Conservation (phyloP, 1,140 invertebrate species). For the Drosophila obscura region DNA sequence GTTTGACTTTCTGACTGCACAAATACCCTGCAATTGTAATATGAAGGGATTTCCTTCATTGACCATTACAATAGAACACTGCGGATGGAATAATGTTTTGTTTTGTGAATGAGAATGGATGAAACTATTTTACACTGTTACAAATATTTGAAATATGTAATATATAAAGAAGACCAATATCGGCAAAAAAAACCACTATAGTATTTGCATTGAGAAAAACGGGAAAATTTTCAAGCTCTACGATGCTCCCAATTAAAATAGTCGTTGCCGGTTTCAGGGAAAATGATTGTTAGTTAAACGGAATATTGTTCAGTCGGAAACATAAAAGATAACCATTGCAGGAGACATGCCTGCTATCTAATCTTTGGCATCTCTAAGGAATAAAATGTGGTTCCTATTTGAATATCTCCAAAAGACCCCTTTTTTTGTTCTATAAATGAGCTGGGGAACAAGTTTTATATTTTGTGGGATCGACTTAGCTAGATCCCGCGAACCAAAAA, state of each 20-base stretch:
- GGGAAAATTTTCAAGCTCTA: too few relatives aligned
- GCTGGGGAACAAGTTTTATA: constrained; percentile 40
- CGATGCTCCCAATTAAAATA: too few relatives aligned
- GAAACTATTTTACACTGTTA: too few relatives aligned
- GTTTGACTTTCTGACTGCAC: constrained; percentile 26
- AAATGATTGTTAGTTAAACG: too few relatives aligned
- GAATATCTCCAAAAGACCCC: constrained; percentile 13
- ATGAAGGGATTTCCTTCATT: neutral
- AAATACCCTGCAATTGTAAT: constrained; percentile 14
- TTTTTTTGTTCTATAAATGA: constrained; percentile 13
- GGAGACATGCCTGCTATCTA: too few relatives aligned
- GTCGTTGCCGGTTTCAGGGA: too few relatives aligned
- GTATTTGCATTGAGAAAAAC: too few relatives aligned
- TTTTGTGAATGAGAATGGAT: constrained; percentile 5
- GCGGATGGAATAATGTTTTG: neutral
- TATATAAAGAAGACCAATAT: too few relatives aligned
- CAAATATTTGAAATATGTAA: too few relatives aligned
- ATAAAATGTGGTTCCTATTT: constrained; percentile 11
- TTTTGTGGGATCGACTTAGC: constrained; percentile 3
- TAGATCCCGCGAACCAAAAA: constrained; percentile 1
- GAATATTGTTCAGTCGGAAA: too few relatives aligned
- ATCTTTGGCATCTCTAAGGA: constrained; percentile 21
- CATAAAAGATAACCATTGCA: too few relatives aligned
- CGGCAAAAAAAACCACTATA: too few relatives aligned
- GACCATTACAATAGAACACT: constrained; percentile 11